Conservation (phyloP, 2,888 invertebrate genomes). For the Limnephilus rhombicus region DNA sequence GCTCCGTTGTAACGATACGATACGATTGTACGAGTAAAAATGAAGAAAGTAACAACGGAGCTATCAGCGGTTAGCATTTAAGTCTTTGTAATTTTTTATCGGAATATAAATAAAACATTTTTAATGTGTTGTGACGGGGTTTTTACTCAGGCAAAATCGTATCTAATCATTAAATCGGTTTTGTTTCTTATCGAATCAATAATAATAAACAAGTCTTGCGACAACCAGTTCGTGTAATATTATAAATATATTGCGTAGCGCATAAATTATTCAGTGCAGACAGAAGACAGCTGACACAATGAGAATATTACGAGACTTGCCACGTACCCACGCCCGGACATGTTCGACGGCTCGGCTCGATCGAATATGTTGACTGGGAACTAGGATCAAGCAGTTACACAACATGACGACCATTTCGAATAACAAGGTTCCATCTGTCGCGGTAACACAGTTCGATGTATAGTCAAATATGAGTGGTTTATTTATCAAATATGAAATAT, state of each 20-base stretch:
- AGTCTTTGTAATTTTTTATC: background rate
- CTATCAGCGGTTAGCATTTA: background rate
- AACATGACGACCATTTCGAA: too few species aligned
- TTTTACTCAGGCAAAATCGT: background rate
- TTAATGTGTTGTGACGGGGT: background rate
- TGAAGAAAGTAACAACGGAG: background rate
- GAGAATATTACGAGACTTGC: background rate
- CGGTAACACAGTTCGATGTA: too few species aligned
- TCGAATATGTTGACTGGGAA: too few species aligned
- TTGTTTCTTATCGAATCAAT: background rate
- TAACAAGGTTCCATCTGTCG: too few species aligned
- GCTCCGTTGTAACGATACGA: background rate
- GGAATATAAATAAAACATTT: background rate
- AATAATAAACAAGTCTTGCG: background rate
- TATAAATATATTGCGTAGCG: background rate
- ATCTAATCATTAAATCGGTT: background rate
- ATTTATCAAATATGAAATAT: too few species aligned
- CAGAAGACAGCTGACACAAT: constrained; percentile 13
- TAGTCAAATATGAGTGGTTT: too few species aligned
- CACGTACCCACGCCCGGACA: too few species aligned
- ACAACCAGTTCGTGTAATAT: background rate
- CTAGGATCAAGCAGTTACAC: too few species aligned
- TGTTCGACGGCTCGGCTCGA: too few species aligned
- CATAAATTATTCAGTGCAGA: constrained; percentile 12
- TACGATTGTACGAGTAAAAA: too few species aligned